Percentiles rank a stretch among this genome's conserved stretches.
Evolutionary conservation across 2,888 invertebrate species (phyloP).

Genomic region (Slavum lentiscoides): DNA sequence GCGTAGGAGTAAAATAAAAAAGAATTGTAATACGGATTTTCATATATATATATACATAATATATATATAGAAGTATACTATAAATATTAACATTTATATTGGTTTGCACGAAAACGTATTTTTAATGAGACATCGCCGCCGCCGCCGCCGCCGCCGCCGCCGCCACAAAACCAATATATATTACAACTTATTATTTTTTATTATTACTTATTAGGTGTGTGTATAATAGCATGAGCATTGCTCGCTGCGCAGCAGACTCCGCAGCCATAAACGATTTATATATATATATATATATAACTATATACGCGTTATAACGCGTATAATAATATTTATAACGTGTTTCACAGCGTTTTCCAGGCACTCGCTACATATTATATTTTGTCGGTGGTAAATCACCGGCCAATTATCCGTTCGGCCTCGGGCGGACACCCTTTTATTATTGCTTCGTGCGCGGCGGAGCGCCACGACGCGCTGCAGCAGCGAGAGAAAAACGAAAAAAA

Average conservation of each 20-base stretch:
- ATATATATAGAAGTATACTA: too few species aligned
- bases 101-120: slow-evolving; percentile 42
- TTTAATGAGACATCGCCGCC: slow-evolving; percentile 40
- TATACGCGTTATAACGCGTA: background rate
- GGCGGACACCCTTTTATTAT: slow-evolving; percentile 42
- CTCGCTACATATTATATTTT: background rate
- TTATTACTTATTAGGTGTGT: background rate
- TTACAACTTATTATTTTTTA: background rate
- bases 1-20: background rate
- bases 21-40: too few species aligned
- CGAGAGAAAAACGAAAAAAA: background rate
- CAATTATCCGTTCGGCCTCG: slow-evolving; percentile 43
- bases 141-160: slow-evolving; percentile 17
- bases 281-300: background rate
- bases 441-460: background rate
- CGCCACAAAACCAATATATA: slow-evolving; percentile 28
- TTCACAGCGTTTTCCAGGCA: slow-evolving; percentile 40
- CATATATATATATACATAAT: too few species aligned
- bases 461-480: background rate
- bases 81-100: slow-evolving; percentile 50
- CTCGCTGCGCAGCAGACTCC: background rate
- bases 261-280: background rate
- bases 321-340: slow-evolving; percentile 37
- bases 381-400: slow-evolving; percentile 50
- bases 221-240: too few species aligned